These are phyloP conservation scores for Oreotrochilus melanogaster DNA, from an alignment of 2,113 vertebrate genomes.

Conservation along the genomic window DNA sequence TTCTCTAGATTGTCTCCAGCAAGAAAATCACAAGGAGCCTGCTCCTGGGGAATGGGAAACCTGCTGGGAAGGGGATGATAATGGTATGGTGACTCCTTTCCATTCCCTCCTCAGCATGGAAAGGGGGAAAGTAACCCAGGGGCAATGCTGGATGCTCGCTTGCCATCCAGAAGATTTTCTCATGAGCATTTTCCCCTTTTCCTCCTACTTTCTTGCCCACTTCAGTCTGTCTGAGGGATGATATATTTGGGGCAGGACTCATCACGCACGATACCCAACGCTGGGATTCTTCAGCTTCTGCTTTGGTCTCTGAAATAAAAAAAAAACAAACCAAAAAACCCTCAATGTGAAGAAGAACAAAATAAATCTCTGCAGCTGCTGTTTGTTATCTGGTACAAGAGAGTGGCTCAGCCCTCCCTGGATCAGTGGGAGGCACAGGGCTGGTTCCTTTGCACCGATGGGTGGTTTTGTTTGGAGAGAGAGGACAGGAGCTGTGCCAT, in stretches of 20 bases:
- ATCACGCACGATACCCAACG: accelerated
- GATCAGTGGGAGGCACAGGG: conserved; percentile 24
- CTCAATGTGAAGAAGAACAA: background rate
- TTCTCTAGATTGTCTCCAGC: conserved; percentile 93
- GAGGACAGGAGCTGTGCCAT: conserved; percentile 69
- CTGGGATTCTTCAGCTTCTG: background rate
- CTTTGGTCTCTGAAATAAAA: background rate
- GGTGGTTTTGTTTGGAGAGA: conserved; percentile 71
- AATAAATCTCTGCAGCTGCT: background rate
- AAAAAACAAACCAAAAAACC: background rate
- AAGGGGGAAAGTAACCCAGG: background rate
- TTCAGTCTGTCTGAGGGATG: background rate
- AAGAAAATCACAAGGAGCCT: conserved; percentile 94
- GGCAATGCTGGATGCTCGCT: background rate
- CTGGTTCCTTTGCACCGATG: conserved; percentile 30
- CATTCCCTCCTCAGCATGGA: accelerated
- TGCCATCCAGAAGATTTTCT: background rate
- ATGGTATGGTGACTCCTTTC: conserved; percentile 77
- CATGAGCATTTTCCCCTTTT: background rate
- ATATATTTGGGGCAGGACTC: background rate
- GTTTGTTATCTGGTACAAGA: background rate
- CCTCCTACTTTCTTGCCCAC: background rate
- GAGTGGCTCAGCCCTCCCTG: background rate
- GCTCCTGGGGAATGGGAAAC: conserved; percentile 92
- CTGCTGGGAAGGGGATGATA: conserved; percentile 94